A percentile compares a stretch with the other conserved stretches of the same genome.
Conservation (phyloP, 2,888 invertebrate species). For the Neuroscelio doddi region DNA sequence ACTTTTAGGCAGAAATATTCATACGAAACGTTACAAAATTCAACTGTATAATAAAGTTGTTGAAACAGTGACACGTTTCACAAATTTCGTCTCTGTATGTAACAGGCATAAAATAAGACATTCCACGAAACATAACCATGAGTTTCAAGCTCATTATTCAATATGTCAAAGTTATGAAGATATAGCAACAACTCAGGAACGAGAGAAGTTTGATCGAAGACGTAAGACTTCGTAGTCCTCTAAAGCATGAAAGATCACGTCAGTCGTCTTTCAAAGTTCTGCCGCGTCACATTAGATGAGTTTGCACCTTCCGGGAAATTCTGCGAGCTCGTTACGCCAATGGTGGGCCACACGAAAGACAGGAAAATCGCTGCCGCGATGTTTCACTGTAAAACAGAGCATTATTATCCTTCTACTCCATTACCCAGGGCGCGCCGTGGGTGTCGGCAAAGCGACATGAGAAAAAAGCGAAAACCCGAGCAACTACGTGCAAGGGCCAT, state of each 20-base stretch:
- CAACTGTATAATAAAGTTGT: too few relatives aligned
- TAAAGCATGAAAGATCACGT: conserved; percentile 43
- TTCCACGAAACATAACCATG: conserved; percentile 32
- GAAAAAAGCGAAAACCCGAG: conserved; percentile 56
- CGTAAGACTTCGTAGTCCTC: conserved; percentile 41
- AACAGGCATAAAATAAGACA: conserved; percentile 41
- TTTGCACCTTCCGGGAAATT: conserved; percentile 32
- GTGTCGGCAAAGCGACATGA: conserved; percentile 23
- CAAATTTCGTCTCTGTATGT: too few relatives aligned
- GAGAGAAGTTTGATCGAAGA: conserved; percentile 44
- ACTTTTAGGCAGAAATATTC: too few relatives aligned
- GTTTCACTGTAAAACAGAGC: conserved; percentile 64
- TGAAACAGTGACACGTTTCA: conserved; percentile 18
- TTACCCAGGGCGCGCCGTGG: conserved; percentile 58
- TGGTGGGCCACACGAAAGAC: conserved; percentile 10
- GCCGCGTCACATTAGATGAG: conserved; percentile 49
- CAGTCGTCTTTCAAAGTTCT: conserved; percentile 62
- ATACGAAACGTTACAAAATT: too few relatives aligned
- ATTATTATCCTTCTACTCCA: conserved; percentile 69
- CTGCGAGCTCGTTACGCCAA: conserved; percentile 31
- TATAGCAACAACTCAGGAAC: conserved; percentile 37
- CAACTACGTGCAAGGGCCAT: conserved; percentile 66
- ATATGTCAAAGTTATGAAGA: conserved; percentile 44
- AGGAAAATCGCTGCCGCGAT: conserved; percentile 27
- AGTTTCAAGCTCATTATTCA: conserved; percentile 41